Percentiles rank a stretch among this genome's conserved stretches.
These are phyloP conservation scores for Drosophila macrospina DNA, from an alignment of 2,888 invertebrate species.

Conservation along the genomic window DNA sequence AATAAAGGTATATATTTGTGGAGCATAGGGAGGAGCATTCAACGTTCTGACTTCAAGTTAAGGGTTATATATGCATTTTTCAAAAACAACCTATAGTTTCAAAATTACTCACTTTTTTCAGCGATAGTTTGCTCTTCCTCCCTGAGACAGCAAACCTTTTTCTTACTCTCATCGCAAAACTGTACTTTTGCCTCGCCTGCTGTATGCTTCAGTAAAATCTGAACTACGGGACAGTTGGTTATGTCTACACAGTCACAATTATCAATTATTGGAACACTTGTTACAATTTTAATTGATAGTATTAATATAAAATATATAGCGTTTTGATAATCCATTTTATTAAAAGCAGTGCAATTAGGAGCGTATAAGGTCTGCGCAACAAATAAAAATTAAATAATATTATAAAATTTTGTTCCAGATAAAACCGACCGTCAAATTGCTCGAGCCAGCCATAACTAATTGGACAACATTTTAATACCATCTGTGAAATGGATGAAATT, in stretches of 20 bases:
- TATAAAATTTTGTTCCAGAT: not conserved
- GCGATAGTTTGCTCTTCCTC: not conserved
- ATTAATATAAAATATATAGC: not conserved
- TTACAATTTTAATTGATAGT: not conserved
- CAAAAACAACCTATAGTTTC: too few relatives aligned
- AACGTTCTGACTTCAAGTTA: not conserved
- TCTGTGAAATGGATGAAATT: not conserved
- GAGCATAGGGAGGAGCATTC: too few relatives aligned
- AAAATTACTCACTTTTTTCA: conserved; percentile 10
- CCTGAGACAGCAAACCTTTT: conserved; percentile 6
- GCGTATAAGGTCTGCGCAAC: not conserved
- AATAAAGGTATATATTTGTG: too few relatives aligned
- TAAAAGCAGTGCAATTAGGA: not conserved
- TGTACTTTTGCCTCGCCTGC: not conserved
- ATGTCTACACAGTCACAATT: not conserved
- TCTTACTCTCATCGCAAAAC: not conserved
- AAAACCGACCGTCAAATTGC: not conserved
- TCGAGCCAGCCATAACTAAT: not conserved
- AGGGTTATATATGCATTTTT: not conserved
- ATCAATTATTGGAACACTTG: not conserved
- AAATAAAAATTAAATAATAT: not conserved
- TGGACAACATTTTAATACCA: not conserved
- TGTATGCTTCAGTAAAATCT: not conserved
- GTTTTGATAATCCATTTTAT: conserved; percentile 1
- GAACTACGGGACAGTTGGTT: not conserved